Evolutionary conservation across 2,888 invertebrate genomes (phyloP).

Genomic region (Mythimna vitellina): DNA sequence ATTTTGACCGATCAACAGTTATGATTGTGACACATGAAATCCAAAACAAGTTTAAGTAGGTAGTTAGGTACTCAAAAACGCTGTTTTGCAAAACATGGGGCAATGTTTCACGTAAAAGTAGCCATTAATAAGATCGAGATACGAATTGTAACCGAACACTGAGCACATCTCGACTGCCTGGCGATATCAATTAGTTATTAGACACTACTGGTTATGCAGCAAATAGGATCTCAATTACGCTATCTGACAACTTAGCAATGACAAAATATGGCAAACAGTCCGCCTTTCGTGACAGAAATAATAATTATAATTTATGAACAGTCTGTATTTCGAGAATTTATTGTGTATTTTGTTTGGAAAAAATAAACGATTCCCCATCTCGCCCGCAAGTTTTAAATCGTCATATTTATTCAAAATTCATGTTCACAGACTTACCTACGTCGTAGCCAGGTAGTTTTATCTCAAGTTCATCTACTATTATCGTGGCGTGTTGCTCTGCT

Average conservation of each 20-base stretch:
- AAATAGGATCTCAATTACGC: constrained; percentile 40
- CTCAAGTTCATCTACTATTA: constrained; percentile 27
- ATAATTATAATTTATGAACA: constrained; percentile 31
- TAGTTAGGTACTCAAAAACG: constrained; percentile 5
- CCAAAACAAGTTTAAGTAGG: background rate
- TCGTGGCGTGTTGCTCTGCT: constrained; percentile 19
- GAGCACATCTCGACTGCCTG: constrained; percentile 38
- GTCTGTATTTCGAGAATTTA: constrained; percentile 2
- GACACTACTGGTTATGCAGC: constrained; percentile 26
- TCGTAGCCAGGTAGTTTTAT: constrained; percentile 26
- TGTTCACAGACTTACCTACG: constrained; percentile 1
- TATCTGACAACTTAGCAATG: constrained; percentile 37
- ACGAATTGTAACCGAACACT: constrained; percentile 45
- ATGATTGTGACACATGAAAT: too few species aligned
- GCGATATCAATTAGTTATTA: constrained; percentile 49
- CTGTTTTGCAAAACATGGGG: constrained; percentile 44
- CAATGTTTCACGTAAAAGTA: constrained; percentile 44
- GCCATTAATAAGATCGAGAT: constrained; percentile 47
- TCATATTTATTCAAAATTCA: constrained; percentile 14
- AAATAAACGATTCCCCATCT: background rate
- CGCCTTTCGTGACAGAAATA: constrained; percentile 6
- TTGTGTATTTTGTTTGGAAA: constrained; percentile 5
- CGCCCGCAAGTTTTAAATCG: constrained; percentile 12
- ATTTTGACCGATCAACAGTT: too few species aligned
- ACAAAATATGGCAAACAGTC: constrained; percentile 21